phyloP scores from a whole-genome alignment of 2,888 invertebrate genomes.

The Kuschelorhynchus macadamiae region DNA sequence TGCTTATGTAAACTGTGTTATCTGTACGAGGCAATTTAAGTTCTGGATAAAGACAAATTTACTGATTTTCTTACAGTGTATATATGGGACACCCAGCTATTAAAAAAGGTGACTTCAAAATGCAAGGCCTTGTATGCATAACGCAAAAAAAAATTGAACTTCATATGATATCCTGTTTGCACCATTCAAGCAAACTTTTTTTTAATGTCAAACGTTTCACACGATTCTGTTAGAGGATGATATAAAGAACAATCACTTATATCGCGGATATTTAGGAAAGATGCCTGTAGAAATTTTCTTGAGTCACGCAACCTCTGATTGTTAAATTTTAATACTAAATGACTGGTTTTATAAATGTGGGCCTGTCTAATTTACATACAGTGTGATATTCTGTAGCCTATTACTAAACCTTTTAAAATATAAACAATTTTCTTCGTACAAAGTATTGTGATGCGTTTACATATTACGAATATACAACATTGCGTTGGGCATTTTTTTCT shows the following conservation, averaged over 20 bases:
- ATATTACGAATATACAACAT: too few relatives aligned
- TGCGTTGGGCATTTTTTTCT: too few relatives aligned
- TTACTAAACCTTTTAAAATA: too few relatives aligned
- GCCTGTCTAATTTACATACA: too few relatives aligned
- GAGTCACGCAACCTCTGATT: constrained; percentile 23
- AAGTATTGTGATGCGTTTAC: too few relatives aligned
- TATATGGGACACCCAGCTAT: too few relatives aligned
- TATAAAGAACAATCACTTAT: constrained; percentile 40
- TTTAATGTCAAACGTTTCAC: constrained; percentile 43
- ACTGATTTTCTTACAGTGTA: too few relatives aligned
- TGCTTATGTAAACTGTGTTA: too few relatives aligned
- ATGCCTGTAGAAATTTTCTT: constrained; percentile 31
- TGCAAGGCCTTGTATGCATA: not conserved
- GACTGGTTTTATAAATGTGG: not conserved
- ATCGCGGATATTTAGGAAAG: constrained; percentile 39
- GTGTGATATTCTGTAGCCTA: too few relatives aligned
- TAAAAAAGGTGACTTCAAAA: too few relatives aligned
- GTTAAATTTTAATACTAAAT: not conserved
- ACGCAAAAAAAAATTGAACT: not conserved
- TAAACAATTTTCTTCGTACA: too few relatives aligned
- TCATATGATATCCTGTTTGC: not conserved
- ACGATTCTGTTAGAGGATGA: constrained; percentile 38
- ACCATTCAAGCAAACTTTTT: not conserved
- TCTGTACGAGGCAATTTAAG: not conserved
- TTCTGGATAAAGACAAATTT: too few relatives aligned